Evolutionary conservation across 2,888 invertebrate species (phyloP), one percentile per base, ranked within the genome.

Genomic region (Leptarthrus brevirostris): DNA sequence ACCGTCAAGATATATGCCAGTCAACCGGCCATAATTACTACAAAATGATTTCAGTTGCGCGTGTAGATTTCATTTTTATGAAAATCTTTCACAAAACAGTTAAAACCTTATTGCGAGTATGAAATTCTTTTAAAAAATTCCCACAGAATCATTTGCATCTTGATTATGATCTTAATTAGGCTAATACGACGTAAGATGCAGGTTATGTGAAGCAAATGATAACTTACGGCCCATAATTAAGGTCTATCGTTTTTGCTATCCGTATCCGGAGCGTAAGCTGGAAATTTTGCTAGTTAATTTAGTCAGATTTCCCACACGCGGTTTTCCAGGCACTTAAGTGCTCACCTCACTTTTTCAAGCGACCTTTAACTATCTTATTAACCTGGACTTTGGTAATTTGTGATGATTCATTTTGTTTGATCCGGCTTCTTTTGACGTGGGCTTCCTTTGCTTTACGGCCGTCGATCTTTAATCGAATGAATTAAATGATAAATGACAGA

Each of bases 321-420:
- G 3, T 40, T 40, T 40, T 12, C n/a, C 12, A 12, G 3, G 12
- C n/a, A 40, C 40, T 40, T 6, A n/a, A 40, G 12, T 12, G 40
- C 40, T 40, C 12, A 40, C 8, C 3, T 12, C 8, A 40, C 3
- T n/a, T 40, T n/a, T n/a, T n/a, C n/a, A n/a, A n/a, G n/a, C 40
- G 40, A 40, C 40, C 40, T 40, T 30, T 12, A 40, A 40, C 12
- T 40, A 12, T 12, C 40, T 40, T 40, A 12, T 12, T 40, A 6
- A 12, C n/a, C 3, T 40, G 20, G 36, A 30, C 36, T 58, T 58
- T 58, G 20, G 36, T 58, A 18, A 16, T 47, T 66, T 66, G 14
- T 47, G 47, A 66, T 66, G 64, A 66, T 66, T 66, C 64, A 66
- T 24, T 66, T 61, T 22, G 18, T 20, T 20, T 18, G 22, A 36